These are phyloP conservation scores for Clamator glandarius DNA, from an alignment of 2,797 vertebrate species.

Conservation along the genomic window DNA sequence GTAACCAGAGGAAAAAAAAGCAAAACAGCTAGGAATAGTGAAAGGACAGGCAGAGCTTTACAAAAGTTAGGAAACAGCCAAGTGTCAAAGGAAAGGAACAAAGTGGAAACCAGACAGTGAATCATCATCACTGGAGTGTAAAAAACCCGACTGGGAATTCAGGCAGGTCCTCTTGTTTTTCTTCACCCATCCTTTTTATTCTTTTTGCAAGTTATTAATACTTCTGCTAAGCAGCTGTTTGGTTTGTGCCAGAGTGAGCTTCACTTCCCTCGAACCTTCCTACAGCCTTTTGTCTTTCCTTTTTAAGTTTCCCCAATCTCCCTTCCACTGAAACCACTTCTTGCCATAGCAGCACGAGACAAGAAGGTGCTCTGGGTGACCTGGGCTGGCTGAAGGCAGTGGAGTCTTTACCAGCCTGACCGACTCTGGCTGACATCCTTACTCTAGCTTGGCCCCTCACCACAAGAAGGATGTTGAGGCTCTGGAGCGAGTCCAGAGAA, in stretches of 20 bases:
- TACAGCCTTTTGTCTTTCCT: neutral
- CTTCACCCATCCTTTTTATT: slow-evolving; percentile 41
- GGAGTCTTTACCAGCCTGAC: neutral
- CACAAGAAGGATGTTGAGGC: too few species aligned
- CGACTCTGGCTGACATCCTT: neutral
- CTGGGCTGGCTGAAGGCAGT: neutral
- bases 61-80: neutral
- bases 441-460: neutral
- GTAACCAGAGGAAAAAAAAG: neutral
- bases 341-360: neutral
- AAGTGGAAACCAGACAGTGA: slow-evolving; percentile 74
- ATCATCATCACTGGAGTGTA: slow-evolving; percentile 64
- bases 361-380: neutral
- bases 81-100: slow-evolving; percentile 35
- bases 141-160: slow-evolving; percentile 70
- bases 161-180: slow-evolving; percentile 57
- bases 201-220: slow-evolving; percentile 26
- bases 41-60: neutral
- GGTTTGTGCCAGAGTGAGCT: neutral
- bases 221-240: neutral
- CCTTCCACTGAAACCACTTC: neutral
- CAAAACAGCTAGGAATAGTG: neutral
- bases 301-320: neutral
- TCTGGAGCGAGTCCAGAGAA: too few species aligned
- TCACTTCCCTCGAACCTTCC: neutral